Evolutionary conservation across 53 echinoderm and acorn worm species (phyloP), one percentile per base, ranked within the genome.

Genomic region (Echinometra lucunter): DNA sequence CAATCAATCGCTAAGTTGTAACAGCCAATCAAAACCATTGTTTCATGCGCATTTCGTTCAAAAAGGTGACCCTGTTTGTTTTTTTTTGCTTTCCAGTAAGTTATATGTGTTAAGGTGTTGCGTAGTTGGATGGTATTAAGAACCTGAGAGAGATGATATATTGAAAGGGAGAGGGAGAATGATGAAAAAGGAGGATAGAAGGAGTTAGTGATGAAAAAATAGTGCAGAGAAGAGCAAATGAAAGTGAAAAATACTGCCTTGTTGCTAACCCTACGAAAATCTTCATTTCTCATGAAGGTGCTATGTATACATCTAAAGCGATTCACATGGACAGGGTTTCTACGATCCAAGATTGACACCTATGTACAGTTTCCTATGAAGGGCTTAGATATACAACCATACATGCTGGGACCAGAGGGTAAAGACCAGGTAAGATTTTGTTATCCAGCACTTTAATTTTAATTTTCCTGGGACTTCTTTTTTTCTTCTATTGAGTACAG

Each of bases 241-340:
- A 53, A 53, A 2, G 53, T 1, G 53, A 53, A n/a, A n/a, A n/a
- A n/a, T 53, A 53, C 53, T 53, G 8, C 53, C 53, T 53, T 53
- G 53, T 53, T 53, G 53, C 53, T 11, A 4, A 53, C 2, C n/a
- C 5, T 11, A 53, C 13, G 53, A 11, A 53, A 4, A 53, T 1
- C 42, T 78, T 78, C 42, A 21, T 78, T 19, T 38, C 78, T 38
- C 21, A 34, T 66, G 17, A 78, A 97, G 97, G 97, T 97, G 81
- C 95, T 97, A 95, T 97, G 97, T 96, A 94, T 97, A 95, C 97
- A 97, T 94, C 93, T 97, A 69, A 97, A 97, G 82, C 96, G 97
- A 28, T 97, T 97, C 93, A 96, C 95, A 91, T 97, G 97, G 97
- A 93, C 96, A 53, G 96, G 97, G 58, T 97, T 95, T 74, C 94